A percentile compares a stretch with the other conserved stretches of the same genome.
Evolutionary conservation across 2,888 invertebrate species (phyloP).

Genomic region (Camptogramma bilineatum): DNA sequence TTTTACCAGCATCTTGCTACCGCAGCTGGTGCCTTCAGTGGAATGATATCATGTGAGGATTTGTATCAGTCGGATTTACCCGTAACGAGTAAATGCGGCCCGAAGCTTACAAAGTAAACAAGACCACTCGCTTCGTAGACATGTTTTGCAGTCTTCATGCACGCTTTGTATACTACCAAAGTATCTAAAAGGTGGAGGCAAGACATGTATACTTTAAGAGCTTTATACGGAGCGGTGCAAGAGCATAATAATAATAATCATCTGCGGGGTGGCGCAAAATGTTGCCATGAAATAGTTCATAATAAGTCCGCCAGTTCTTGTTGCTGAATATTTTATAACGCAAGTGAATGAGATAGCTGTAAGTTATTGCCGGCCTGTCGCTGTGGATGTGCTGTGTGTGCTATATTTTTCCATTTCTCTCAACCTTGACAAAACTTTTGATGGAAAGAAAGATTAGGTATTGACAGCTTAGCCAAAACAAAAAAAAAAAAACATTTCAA

Average conservation of each 20-base stretch:
- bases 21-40: not conserved
- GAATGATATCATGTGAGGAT: not conserved
- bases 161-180: not conserved
- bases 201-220: not conserved
- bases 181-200: constrained; percentile 2
- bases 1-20: not conserved
- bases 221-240: not conserved
- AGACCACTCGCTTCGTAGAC: not conserved
- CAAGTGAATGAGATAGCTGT: constrained; percentile 49
- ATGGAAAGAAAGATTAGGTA: not conserved
- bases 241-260: constrained; percentile 45
- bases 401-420: constrained; percentile 32
- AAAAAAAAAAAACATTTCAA: not conserved
- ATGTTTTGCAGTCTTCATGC: not conserved
- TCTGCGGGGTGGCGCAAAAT: constrained; percentile 45
- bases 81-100: not conserved
- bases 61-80: not conserved
- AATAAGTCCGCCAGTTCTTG: constrained; percentile 56
- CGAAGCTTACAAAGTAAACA: not conserved
- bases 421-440: constrained; percentile 9
- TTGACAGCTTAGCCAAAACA: not conserved
- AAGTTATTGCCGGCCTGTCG: constrained; percentile 44
- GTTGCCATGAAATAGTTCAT: constrained; percentile 60
- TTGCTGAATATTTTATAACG: constrained; percentile 65
- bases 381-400: constrained; percentile 36